These are phyloP conservation scores for Toxostoma redivivum DNA, from an alignment of 2,113 vertebrate species.

Conservation along the genomic window DNA sequence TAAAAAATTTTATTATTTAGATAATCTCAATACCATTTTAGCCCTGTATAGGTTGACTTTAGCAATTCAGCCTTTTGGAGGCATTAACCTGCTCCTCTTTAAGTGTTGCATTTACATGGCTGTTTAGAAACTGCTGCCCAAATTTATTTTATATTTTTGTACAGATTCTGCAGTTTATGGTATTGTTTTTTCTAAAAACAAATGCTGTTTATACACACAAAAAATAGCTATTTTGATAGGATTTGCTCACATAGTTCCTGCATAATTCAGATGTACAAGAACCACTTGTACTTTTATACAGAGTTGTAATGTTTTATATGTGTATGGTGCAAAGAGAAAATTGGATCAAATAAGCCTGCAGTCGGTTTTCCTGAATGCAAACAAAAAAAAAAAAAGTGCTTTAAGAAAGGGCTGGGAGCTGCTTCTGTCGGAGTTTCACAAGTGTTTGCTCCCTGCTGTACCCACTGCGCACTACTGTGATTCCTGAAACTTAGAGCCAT, in stretches of 20 bases:
- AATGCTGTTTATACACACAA: constrained; percentile 81
- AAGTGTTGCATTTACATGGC: constrained; percentile 84
- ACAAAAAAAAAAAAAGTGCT: constrained; percentile 47
- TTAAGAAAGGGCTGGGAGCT: constrained; percentile 71
- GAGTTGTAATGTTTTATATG: constrained; percentile 78
- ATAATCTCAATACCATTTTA: constrained; percentile 81
- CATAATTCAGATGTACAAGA: constrained; percentile 80
- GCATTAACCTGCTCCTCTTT: constrained; percentile 79
- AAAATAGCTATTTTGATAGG: constrained; percentile 84
- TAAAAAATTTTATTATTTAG: constrained; percentile 79
- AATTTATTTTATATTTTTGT: constrained; percentile 91
- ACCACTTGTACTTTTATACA: constrained; percentile 81
- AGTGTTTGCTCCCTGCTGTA: constrained; percentile 66
- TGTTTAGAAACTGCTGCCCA: constrained; percentile 84
- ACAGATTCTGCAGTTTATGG: constrained; percentile 86
- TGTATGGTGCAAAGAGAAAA: constrained; percentile 80
- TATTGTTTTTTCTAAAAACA: constrained; percentile 84
- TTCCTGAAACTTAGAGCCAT: constrained; percentile 71
- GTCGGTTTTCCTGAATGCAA: constrained; percentile 69
- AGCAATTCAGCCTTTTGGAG: constrained; percentile 81
- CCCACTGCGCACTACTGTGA: constrained; percentile 71
- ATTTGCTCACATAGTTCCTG: constrained; percentile 82
- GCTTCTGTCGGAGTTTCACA: constrained; percentile 62
- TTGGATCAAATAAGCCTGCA: constrained; percentile 74
- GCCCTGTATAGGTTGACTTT: constrained; percentile 80